phyloP scores from a whole-genome alignment of 2,113 vertebrate genomes.

The Struthidea cinerea region DNA sequence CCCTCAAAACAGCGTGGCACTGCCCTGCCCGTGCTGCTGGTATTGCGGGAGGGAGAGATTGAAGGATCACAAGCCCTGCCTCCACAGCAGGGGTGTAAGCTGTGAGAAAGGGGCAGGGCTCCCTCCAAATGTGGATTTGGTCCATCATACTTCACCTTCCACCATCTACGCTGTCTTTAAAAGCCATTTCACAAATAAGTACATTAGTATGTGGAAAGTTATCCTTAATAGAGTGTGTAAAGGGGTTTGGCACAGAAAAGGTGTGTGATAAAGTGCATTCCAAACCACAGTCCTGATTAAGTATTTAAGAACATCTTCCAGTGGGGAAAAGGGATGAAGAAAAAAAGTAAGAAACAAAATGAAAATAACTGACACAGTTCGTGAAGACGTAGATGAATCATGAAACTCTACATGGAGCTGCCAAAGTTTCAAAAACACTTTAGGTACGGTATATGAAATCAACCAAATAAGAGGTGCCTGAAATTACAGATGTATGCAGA shows the following conservation, averaged over 20 bases:
- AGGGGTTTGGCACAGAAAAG: slow-evolving; percentile 66
- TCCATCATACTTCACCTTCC: background rate
- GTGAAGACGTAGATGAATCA: slow-evolving; percentile 57
- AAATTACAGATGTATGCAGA: slow-evolving; percentile 59
- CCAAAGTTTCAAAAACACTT: slow-evolving; percentile 62
- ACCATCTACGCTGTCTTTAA: background rate
- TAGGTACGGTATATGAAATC: slow-evolving; percentile 64
- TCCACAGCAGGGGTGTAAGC: background rate
- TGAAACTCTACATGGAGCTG: slow-evolving; percentile 45
- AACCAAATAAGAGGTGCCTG: slow-evolving; percentile 50
- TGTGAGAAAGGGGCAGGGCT: background rate
- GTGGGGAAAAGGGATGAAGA: background rate
- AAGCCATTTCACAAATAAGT: slow-evolving; percentile 56
- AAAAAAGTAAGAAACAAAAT: background rate
- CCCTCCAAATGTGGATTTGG: background rate
- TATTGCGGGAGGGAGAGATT: background rate
- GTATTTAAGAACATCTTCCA: slow-evolving; percentile 67
- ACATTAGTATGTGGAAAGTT: slow-evolving; percentile 52
- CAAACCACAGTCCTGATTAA: slow-evolving; percentile 63
- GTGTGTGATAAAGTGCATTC: slow-evolving; percentile 67
- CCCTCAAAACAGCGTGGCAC: rapidly evolving
- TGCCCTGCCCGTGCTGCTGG: rapidly evolving
- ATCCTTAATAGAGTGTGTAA: slow-evolving; percentile 38
- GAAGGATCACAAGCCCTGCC: background rate
- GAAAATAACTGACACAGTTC: slow-evolving; percentile 26